Conservation (phyloP, 2,113 vertebrate genomes). For the Arizona elegans region DNA sequence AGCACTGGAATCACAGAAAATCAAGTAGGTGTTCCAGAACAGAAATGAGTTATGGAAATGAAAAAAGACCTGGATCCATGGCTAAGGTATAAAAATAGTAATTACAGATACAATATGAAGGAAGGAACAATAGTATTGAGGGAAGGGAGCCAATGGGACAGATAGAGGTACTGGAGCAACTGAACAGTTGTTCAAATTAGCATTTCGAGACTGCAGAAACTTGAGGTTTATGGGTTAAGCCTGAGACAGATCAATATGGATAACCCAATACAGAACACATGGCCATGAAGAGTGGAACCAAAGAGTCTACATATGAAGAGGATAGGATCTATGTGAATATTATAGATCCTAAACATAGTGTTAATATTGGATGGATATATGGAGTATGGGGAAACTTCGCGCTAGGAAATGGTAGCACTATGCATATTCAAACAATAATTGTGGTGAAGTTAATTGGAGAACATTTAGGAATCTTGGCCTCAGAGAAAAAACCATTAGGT, state of each 20-base stretch:
- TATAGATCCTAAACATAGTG: background rate
- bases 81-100: background rate
- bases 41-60: background rate
- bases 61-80: background rate
- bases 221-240: background rate
- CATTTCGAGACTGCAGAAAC: background rate
- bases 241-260: background rate
- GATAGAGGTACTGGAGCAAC: background rate
- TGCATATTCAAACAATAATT: background rate
- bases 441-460: background rate
- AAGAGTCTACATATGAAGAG: background rate
- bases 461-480: background rate
- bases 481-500: background rate
- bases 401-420: background rate
- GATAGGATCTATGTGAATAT: background rate
- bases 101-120: background rate
- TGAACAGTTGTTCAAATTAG: background rate
- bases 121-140: background rate
- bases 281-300: background rate
- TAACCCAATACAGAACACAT: background rate
- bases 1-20: background rate
- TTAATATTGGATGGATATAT: background rate
- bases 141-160: background rate
- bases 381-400: background rate
- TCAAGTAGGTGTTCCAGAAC: background rate